Conservation (phyloP, 2,113 vertebrate genomes). For the Emberiza fucata region DNA sequence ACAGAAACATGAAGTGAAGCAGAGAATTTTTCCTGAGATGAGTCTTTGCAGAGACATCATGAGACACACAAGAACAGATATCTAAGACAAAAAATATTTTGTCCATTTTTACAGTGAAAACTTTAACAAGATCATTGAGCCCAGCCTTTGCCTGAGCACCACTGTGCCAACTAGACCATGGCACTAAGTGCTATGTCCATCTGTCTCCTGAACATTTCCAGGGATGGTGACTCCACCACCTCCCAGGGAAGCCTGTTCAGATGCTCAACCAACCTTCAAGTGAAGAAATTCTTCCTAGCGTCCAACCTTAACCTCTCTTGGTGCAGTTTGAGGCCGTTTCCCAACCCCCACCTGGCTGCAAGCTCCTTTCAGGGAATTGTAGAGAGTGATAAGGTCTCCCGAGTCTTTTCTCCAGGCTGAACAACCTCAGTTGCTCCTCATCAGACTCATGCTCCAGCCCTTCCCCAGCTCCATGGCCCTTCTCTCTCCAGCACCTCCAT, state of each 20-base stretch:
- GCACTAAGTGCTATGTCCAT: background rate
- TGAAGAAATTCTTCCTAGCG: background rate
- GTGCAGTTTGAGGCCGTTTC: background rate
- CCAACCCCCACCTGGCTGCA: fast-evolving
- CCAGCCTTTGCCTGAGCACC: background rate
- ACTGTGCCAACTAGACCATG: fast-evolving
- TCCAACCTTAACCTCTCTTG: background rate
- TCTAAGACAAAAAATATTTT: fast-evolving
- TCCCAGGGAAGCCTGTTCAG: background rate
- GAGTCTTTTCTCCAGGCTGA: background rate
- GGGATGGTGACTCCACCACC: background rate
- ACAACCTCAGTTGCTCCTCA: background rate
- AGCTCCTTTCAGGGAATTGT: fast-evolving
- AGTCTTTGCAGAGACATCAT: background rate
- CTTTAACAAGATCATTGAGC: background rate
- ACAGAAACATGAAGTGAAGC: background rate
- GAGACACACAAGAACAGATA: background rate
- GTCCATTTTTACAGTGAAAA: background rate
- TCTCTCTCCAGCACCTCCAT: background rate
- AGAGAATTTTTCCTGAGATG: background rate
- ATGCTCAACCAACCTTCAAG: background rate
- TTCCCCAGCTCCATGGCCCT: background rate
- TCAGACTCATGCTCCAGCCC: background rate
- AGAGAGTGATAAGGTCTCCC: background rate
- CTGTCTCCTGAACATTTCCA: background rate